These are phyloP conservation scores for Aleiodes leptofemur DNA, from an alignment of 2,888 invertebrate species.

Conservation along the genomic window DNA sequence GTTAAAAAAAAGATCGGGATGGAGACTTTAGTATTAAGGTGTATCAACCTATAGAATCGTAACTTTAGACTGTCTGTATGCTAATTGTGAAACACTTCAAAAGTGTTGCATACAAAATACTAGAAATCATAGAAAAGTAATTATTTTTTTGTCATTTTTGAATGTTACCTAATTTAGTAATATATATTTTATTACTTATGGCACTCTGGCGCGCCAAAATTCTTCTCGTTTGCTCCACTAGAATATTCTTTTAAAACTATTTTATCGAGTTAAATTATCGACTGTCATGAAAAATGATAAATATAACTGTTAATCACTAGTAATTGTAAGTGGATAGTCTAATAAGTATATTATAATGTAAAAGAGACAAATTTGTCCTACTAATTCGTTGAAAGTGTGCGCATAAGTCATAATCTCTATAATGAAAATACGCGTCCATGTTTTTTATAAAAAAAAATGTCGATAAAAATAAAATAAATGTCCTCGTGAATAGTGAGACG, in stretches of 20 bases:
- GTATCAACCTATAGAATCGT: too few species aligned
- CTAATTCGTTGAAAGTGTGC: conserved; percentile 26
- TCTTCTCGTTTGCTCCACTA: conserved; percentile 5
- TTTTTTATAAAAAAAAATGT: conserved; percentile 36
- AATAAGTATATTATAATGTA: not conserved
- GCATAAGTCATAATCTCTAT: conserved; percentile 6
- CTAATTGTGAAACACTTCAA: too few species aligned
- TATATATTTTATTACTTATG: not conserved
- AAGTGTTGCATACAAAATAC: too few species aligned
- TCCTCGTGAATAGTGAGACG: conserved; percentile 12
- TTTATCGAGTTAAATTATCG: conserved; percentile 9
- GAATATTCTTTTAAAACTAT: conserved; percentile 5
- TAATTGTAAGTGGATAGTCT: not conserved
- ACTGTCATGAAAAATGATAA: not conserved
- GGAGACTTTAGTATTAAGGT: too few species aligned
- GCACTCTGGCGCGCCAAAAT: not conserved
- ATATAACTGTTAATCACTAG: conserved; percentile 1
- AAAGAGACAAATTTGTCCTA: not conserved
- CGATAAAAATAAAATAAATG: conserved; percentile 32
- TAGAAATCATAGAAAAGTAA: not conserved
- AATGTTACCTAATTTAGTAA: conserved; percentile 6
- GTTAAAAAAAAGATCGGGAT: not conserved
- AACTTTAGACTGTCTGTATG: too few species aligned
- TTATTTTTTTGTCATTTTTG: conserved; percentile 22
- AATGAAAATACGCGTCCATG: conserved; percentile 26